Base-by-base conservation (phyloP, 2,797 vertebrate species). In the Mus minutoides region DNA sequence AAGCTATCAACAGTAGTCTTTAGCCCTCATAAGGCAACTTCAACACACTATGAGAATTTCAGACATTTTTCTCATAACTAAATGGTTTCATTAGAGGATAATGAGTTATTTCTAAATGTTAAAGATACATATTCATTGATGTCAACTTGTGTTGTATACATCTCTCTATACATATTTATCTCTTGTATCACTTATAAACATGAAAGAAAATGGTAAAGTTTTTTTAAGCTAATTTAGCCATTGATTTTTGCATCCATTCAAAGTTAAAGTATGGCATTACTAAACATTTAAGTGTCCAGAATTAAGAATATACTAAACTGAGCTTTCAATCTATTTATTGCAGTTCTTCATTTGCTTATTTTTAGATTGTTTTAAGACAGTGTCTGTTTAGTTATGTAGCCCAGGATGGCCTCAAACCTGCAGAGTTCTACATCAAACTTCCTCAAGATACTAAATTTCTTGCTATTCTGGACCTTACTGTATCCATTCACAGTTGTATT, bases 401-500 rank as follows among this genome's bases (percentile, higher is more conserved):
- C 26, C 16, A 40, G 24, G 26, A 4, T 79, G 24, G 34, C 43
- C 46, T 79, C 49, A 37, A 31, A 40, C 16, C 40, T 49, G 13
- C n/a, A 52, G 22, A 13, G 19, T 67, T 54, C 46, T 90, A 43
- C n/a, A 17, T 54, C 10, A 31, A 46, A 0, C 2, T 3, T 54
- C 10, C 8, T 22, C 16, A 29, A 49, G 60, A 34, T 31, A 67
- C 24, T 37, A 58, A 56, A 29, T 79, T 62, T 49, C 26, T 37
- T 49, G 52, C 71, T 92, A 7, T 94, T n/a, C 11, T 94, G 77
- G 67, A 88, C 52, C 19, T 93, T 78, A 26, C 67, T 93, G 34
- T 88, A 26, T 46, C 80, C 31, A 85, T 13, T 58, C 85, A 22
- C 0, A 34, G 67, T 71, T 84, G 34, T 90, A 0, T 76, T 91